Base-by-base conservation (phyloP, 2,797 vertebrate species). In the Manis crassicaudata region DNA sequence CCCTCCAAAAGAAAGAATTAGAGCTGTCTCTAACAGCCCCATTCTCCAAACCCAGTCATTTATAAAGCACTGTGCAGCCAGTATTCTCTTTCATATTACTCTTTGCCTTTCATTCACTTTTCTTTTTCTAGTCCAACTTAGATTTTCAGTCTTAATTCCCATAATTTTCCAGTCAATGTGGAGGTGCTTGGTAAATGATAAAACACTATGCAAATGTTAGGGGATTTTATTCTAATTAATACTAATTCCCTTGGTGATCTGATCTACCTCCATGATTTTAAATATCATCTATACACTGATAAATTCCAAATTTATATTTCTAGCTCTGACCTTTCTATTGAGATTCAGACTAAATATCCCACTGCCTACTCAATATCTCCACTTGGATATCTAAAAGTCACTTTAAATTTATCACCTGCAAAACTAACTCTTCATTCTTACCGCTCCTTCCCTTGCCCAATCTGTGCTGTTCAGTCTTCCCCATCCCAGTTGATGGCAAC, bases 291-390 rank as follows among this genome's bases (percentile, higher is more conserved):
- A 46, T 50, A 46, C 1, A 37, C 11, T 46, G 62, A 70, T 73
- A 84, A 72, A 54, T 83, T 37, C 25, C 52, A 96, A 63, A 73
- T 77, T 90, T 81, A 60, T 81, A 85, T 84, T 88, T 85, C 73
- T 85, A 87, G 27, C 60, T 92, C 40, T 92, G 50, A 84, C 16
- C 27, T 95, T 95, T 84, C 75, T 85, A 46, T 94, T 35, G 81
- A 80, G 75, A 83, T 72, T 93, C 40, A 84, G 40, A 82, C 25
- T 58, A 79, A 88, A 82, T 13, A 60, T 40, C 4, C 37, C 7
- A 21, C 13, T 37, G 32, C 37, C 46, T 77, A 84, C 32, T 90
- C 56, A 92, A 3, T 62, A 62, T 62, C 68, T 93, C 54, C 3
- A n/a, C 6, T 46, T 92, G 35, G 54, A 67, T 87, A 56, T 40